A percentile compares a stretch with the other conserved stretches of the same genome.
Evolutionary conservation across 2,113 vertebrate genomes (phyloP).

Genomic region (Malurus melanocephalus): DNA sequence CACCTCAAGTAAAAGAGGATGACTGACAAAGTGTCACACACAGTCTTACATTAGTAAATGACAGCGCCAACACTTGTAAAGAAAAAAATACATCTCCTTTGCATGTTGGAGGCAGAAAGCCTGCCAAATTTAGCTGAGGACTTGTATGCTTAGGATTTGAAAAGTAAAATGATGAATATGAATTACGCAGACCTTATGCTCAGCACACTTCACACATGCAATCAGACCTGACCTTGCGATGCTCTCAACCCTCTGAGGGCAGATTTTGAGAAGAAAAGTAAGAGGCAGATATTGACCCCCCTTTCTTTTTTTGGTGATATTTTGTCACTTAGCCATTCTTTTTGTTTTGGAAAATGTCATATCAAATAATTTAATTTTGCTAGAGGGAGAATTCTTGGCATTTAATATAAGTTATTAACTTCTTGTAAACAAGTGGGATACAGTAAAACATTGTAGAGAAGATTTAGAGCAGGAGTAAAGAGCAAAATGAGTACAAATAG

Average conservation of each 20-base stretch:
- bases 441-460: not conserved
- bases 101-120: not conserved
- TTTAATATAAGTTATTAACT: slow-evolving; percentile 9
- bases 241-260: not conserved
- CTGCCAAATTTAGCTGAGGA: not conserved
- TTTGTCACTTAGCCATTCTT: not conserved
- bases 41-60: not conserved
- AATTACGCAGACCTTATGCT: not conserved
- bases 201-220: not conserved
- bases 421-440: not conserved
- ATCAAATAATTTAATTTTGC: not conserved
- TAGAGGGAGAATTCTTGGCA: not conserved
- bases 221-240: not conserved
- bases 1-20: not conserved
- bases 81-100: not conserved
- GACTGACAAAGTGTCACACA: slow-evolving; percentile 8
- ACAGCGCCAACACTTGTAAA: not conserved
- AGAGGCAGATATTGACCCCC: not conserved
- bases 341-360: not conserved
- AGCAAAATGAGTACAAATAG: not conserved
- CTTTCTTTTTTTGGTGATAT: not conserved
- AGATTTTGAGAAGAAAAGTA: not conserved
- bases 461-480: not conserved
- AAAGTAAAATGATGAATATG: not conserved
- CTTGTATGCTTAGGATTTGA: not conserved